A percentile compares a stretch with the other conserved stretches of the same genome.
Evolutionary conservation across 2,113 vertebrate species (phyloP).

Genomic region (Phyllostomus hastatus): DNA sequence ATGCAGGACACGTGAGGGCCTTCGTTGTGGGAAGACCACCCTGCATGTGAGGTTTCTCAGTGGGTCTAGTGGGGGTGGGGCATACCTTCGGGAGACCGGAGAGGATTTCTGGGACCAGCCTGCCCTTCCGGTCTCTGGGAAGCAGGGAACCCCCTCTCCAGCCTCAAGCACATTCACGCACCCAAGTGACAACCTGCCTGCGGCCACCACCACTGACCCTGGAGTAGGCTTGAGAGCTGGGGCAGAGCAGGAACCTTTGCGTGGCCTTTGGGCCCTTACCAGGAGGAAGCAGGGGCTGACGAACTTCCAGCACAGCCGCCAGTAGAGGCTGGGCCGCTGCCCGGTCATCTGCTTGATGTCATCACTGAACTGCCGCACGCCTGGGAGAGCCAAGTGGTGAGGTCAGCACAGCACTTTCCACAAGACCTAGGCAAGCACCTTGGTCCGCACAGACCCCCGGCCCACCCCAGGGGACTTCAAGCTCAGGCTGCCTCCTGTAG

Average conservation of each 20-base stretch:
- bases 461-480: accelerated
- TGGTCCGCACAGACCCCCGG: no score
- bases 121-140: not conserved
- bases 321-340: conserved; percentile 88
- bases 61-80: not conserved
- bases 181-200: not conserved
- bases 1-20: not conserved
- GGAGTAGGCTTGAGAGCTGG: accelerated
- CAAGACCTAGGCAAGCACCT: accelerated
- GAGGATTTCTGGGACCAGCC: not conserved
- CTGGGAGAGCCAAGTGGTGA: conserved; percentile 57
- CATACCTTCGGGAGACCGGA: no score
- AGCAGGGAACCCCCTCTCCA: accelerated
- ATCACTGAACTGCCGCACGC: conserved; percentile 91
- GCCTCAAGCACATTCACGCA: no score
- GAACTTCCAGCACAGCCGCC: conserved; percentile 94
- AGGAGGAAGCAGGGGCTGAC: conserved; percentile 93
- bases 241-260: not conserved
- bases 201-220: accelerated
- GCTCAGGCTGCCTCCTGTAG: not conserved
- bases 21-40: accelerated
- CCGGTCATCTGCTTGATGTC: conserved; percentile 94
- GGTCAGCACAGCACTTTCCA: accelerated
- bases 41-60: accelerated
- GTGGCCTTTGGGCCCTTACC: conserved; percentile 75